Evolutionary conservation across 2,888 invertebrate species (phyloP), one percentile per base, ranked within the genome.

Genomic region (Lasius fuliginosus): DNA sequence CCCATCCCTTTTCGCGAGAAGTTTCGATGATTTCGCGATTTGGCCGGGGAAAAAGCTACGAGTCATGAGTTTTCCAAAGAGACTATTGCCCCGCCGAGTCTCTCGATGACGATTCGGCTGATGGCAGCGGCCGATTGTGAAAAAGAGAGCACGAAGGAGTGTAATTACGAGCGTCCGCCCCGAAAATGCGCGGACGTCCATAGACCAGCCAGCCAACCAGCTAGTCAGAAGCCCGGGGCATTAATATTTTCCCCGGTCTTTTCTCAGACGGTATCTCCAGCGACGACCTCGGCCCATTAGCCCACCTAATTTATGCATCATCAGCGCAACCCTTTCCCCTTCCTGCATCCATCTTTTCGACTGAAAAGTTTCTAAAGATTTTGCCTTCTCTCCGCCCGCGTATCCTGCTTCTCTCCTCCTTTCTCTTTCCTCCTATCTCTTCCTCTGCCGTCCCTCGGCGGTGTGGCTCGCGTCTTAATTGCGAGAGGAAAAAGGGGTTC

Each of bases 221-320:
- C 79, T 23, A 76, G 60, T 62, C 64, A 40, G 58, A 23, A 81
- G 77, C 82, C 82, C 82, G 85, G 86, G 85, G 87, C 90, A 91
- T 92, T 92, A 92, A 92, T 91, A 92, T 91, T 92, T 91, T 89
- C 91, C 88, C 90, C 90, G 89, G 86, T 89, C 90, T 92, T 92
- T 91, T 89, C 87, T 85, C 81, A 84, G 87, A 85, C 85, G 74
- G 82, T 88, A 90, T 90, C 89, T 90, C 82, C 65, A 73, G 46
- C 71, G 85, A 64, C 83, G 88, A 87, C 86, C 87, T 86, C 90
- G 91, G 83, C 84, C 94, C 94, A 94, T 94, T 94, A 94, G 93
- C 92, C 91, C 85, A 90, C 88, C 92, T 94, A 93, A 94, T 94
- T 94, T 94, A 94, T 94, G 94, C 94, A 94, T 94, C 91, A 93